Conservation (phyloP, 2,113 vertebrate genomes). For the Archilochus colubris region DNA sequence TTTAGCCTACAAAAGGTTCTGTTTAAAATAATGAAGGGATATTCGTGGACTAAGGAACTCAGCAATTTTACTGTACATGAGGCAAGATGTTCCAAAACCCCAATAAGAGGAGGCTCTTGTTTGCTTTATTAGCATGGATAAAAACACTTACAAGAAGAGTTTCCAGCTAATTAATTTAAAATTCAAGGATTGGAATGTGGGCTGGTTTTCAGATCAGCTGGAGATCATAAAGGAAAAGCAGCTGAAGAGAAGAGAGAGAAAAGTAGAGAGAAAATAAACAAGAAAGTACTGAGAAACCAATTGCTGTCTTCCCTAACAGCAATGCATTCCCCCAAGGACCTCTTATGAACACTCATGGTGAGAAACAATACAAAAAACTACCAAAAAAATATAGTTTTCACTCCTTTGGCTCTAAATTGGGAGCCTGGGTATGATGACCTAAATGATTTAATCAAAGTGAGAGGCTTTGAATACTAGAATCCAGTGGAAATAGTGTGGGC, state of each 20-base stretch:
- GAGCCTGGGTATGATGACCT: neutral
- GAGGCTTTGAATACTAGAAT: neutral
- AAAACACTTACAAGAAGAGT: neutral
- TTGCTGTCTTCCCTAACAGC: accelerated
- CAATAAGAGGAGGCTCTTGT: neutral
- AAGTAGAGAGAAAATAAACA: neutral
- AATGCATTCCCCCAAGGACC: neutral
- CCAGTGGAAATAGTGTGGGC: neutral
- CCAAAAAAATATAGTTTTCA: accelerated
- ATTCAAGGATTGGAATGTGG: neutral
- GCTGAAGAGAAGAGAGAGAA: neutral
- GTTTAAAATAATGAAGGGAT: neutral
- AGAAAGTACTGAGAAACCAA: neutral
- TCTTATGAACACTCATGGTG: neutral
- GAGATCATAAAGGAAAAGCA: neutral
- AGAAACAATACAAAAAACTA: neutral
- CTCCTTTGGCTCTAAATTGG: neutral
- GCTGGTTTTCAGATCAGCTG: neutral
- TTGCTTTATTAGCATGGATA: neutral
- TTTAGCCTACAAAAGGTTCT: neutral
- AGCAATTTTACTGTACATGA: neutral
- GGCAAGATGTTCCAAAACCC: neutral
- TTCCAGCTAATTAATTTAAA: neutral
- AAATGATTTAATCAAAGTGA: neutral
- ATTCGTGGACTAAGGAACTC: neutral